These are phyloP conservation scores for Pachypsylla venusta DNA, from an alignment of 1,140 invertebrate genomes.

Conservation along the genomic window DNA sequence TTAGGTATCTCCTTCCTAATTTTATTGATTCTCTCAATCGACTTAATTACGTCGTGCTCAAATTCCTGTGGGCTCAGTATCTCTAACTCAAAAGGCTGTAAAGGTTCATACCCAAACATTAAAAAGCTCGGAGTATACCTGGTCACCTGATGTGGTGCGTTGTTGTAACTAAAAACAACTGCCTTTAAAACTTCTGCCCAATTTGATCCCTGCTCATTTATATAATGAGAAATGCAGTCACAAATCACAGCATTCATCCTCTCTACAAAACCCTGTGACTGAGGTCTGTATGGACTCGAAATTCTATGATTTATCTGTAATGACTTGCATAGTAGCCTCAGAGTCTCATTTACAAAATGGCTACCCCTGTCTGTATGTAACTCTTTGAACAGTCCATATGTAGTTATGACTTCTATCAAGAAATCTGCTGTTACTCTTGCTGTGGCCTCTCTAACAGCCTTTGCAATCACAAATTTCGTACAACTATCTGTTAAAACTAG, in stretches of 20 bases:
- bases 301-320: neutral
- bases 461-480: neutral
- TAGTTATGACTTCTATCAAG: neutral
- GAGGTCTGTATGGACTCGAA: neutral
- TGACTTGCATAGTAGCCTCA: neutral
- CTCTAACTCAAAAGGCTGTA: neutral
- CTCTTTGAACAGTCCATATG: neutral
- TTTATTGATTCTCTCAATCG: neutral
- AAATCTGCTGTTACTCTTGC: neutral
- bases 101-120: neutral
- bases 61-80: neutral
- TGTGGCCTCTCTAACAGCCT: neutral
- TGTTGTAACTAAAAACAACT: neutral
- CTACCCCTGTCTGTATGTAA: neutral
- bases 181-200: neutral
- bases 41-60: neutral
- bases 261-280: neutral
- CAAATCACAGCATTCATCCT: neutral
- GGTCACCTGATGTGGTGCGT: neutral
- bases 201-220: neutral
- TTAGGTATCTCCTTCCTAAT: neutral
- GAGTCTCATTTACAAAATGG: neutral
- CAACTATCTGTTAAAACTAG: neutral
- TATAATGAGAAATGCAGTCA: neutral
- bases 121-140: neutral